Base-by-base conservation (phyloP, 2,888 invertebrate genomes). In the Zele albiditarsus region DNA sequence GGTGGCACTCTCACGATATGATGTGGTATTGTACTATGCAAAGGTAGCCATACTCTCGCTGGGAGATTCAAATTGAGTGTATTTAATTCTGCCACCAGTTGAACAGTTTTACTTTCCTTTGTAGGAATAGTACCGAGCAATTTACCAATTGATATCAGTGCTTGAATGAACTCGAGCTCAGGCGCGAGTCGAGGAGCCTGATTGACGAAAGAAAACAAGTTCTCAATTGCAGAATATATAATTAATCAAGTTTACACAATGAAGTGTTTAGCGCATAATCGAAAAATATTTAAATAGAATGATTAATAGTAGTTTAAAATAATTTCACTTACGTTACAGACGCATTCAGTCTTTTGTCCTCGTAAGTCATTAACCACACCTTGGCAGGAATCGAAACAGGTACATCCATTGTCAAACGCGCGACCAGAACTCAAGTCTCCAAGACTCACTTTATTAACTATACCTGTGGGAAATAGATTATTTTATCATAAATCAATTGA, bases 391-490 rank as follows among this genome's bases (percentile, higher is more conserved):
- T 95, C 94, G 84, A 96, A 96, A 89, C 97, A 97, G 80, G 94
- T 93, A 91, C 99, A 99, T 78, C 98, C 98, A 89, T 95, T 98
- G 90, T 99, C 98, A 90, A 98, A 99, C 33, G 98, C 98, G 84
- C 96, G 93, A 57, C 98, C 99, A 20, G 98, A 96, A 73, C 95
- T 95, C 82, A 98, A 90, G 91, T 99, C 98, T 73, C 98, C 98
- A 71, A 97, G 91, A 85, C 94, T 94, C 81, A 95, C 90, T 85
- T 94, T 94, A 80, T 85, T 89, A 83, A 86, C 86, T 86, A 83
- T 82, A 86, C 89, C 89, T 89, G 78, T 57, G 71, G 63, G 60
- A 57, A 65, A 62, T 38, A 63, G 31, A 46, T 58, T 74, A 20
- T 46, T 23, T 38, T 38, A 67, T 58, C 25, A 58, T 60, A 38